A percentile compares a stretch with the other conserved stretches of the same genome.
These are phyloP conservation scores for Nemotelus nigrinus DNA, from an alignment of 2,888 invertebrate species.

Conservation along the genomic window DNA sequence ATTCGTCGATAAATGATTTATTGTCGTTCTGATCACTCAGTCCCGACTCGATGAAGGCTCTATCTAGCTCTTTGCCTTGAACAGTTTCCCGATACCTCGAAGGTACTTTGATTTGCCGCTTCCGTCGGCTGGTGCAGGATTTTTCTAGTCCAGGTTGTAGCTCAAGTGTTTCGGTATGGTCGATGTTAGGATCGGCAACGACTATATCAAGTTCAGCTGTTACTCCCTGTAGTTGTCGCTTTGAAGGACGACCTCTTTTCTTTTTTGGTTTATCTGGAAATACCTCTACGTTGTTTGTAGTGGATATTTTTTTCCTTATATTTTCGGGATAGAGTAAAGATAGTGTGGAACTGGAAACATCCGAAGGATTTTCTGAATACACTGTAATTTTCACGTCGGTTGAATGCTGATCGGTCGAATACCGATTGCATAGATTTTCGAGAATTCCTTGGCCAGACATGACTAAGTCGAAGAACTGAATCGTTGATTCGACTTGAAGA, in stretches of 20 bases:
- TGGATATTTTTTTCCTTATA: constrained; percentile 54
- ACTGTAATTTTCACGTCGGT: too few species aligned
- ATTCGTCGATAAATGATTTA: constrained; percentile 55
- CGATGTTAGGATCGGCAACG: not conserved
- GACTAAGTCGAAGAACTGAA: constrained; percentile 78
- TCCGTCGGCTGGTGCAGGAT: constrained; percentile 61
- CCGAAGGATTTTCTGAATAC: too few species aligned
- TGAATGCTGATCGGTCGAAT: too few species aligned
- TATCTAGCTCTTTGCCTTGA: constrained; percentile 80
- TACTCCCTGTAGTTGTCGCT: constrained; percentile 44
- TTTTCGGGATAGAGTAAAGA: not conserved
- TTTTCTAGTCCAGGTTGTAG: not conserved
- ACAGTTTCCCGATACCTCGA: constrained; percentile 70
- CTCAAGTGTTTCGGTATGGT: too few species aligned
- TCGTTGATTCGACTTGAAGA: constrained; percentile 78
- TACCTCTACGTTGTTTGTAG: not conserved
- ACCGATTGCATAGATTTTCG: constrained; percentile 60
- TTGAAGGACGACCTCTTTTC: constrained; percentile 76
- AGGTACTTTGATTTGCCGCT: constrained; percentile 74
- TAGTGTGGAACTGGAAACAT: too few species aligned
- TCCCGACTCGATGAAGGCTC: constrained; percentile 77
- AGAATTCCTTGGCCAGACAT: constrained; percentile 71
- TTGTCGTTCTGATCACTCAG: constrained; percentile 73
- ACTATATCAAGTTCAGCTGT: constrained; percentile 53
- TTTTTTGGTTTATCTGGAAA: constrained; percentile 70